Conservation (phyloP, 2,888 invertebrate genomes). For the Nomada ruficornis region DNA sequence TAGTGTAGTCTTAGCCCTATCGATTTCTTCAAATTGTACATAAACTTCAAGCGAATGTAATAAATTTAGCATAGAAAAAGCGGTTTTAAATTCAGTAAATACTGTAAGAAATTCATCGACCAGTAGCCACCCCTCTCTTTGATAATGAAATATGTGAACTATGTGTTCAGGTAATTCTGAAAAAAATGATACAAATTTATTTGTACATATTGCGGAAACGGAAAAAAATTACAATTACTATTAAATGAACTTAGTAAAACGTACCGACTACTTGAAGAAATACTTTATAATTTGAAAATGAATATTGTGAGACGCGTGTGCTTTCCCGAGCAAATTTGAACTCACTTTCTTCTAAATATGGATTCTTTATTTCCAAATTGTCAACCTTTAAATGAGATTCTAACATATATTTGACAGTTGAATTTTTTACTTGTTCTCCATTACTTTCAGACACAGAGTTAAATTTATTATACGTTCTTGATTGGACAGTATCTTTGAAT, state of each 20-base stretch:
- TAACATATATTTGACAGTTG: no score
- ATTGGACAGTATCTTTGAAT: background rate
- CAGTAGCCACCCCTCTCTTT: constrained; percentile 73
- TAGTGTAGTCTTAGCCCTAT: constrained; percentile 54
- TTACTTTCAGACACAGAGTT: background rate
- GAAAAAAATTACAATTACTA: background rate
- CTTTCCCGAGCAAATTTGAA: background rate
- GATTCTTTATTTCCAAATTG: background rate
- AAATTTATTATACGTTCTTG: background rate
- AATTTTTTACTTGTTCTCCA: background rate
- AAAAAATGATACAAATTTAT: background rate
- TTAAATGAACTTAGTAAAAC: background rate
- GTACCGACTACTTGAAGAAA: constrained; percentile 45
- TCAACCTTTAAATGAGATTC: background rate
- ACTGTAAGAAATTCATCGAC: constrained; percentile 69
- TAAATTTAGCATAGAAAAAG: constrained; percentile 47
- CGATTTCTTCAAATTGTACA: constrained; percentile 57
- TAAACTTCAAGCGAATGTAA: constrained; percentile 48
- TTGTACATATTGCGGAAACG: background rate
- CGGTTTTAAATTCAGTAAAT: constrained; percentile 67
- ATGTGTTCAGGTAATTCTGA: constrained; percentile 63
- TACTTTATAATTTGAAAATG: background rate
- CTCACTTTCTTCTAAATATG: background rate
- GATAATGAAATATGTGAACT: constrained; percentile 69
- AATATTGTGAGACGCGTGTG: background rate